These are phyloP conservation scores for Andrena haemorrhoa DNA, from an alignment of 2,888 invertebrate genomes.

Conservation along the genomic window DNA sequence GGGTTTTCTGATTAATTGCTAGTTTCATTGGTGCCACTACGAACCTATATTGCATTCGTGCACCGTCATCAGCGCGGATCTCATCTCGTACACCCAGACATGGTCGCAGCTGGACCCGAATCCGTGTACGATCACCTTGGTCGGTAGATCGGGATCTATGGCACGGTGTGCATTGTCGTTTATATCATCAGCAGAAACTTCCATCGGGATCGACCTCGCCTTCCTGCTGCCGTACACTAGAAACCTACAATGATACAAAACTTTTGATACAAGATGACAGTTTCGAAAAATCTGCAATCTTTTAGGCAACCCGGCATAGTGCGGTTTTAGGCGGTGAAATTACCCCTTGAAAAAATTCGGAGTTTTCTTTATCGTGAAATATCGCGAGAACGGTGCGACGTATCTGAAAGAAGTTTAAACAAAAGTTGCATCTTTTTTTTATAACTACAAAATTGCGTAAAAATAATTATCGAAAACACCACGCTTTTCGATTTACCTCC, in stretches of 20 bases:
- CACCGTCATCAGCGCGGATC: conserved; percentile 95
- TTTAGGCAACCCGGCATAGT: no score
- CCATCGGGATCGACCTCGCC: conserved; percentile 82
- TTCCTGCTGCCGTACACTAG: conserved; percentile 83
- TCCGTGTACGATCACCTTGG: conserved; percentile 95
- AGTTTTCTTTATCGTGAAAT: no score
- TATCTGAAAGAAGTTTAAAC: no score
- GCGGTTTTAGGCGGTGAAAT: no score
- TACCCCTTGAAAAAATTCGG: no score
- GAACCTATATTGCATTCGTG: conserved; percentile 83
- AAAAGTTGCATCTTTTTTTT: no score
- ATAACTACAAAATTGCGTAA: no score
- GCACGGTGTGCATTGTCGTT: conserved; percentile 80
- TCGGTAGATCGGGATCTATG: conserved; percentile 85
- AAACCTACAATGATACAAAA: conserved; percentile 73
- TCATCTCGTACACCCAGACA: conserved; percentile 97
- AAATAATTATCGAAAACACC: no score
- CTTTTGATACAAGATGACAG: no score
- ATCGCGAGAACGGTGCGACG: no score
- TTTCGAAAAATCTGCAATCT: no score
- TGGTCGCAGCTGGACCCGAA: conserved; percentile 96
- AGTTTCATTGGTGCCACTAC: not conserved
- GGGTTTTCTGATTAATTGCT: not conserved
- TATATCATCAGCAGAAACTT: conserved; percentile 82
- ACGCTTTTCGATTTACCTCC: no score